phyloP scores from a whole-genome alignment of 2,113 vertebrate genomes.

The Amazona vittata region DNA sequence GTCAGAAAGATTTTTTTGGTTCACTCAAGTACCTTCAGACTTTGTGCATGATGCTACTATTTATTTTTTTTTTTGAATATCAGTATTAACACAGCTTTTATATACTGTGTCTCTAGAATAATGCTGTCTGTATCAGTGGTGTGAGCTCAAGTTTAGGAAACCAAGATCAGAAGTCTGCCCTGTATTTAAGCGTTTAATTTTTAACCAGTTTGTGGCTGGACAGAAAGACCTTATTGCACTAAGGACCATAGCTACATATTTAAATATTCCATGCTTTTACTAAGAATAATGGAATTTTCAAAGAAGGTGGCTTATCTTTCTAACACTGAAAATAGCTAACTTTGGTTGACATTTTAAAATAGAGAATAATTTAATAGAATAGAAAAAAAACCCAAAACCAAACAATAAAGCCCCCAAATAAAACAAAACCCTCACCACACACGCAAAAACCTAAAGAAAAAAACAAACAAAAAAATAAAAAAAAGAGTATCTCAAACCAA shows the following conservation, averaged over 20 bases:
- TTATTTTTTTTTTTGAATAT: not conserved
- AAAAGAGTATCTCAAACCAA: not conserved
- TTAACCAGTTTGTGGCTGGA: not conserved
- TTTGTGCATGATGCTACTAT: not conserved
- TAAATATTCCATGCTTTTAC: not conserved
- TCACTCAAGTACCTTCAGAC: not conserved
- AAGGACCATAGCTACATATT: not conserved
- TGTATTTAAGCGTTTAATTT: not conserved
- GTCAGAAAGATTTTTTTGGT: not conserved
- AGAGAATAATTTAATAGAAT: not conserved
- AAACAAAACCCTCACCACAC: not conserved
- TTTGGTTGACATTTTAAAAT: not conserved
- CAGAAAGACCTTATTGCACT: not conserved
- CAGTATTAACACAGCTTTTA: not conserved
- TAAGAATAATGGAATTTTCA: not conserved
- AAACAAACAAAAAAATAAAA: not conserved
- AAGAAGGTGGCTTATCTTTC: not conserved
- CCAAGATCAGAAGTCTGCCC: not conserved
- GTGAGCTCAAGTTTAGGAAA: not conserved
- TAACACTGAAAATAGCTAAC: not conserved
- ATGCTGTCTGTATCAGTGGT: not conserved
- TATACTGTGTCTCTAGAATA: not conserved
- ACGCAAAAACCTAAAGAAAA: rapidly evolving
- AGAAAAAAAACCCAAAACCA: not conserved
- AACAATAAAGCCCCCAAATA: not conserved